These are phyloP conservation scores for Propithecus deckenii DNA, from an alignment of 2,797 vertebrate species.

Conservation along the genomic window DNA sequence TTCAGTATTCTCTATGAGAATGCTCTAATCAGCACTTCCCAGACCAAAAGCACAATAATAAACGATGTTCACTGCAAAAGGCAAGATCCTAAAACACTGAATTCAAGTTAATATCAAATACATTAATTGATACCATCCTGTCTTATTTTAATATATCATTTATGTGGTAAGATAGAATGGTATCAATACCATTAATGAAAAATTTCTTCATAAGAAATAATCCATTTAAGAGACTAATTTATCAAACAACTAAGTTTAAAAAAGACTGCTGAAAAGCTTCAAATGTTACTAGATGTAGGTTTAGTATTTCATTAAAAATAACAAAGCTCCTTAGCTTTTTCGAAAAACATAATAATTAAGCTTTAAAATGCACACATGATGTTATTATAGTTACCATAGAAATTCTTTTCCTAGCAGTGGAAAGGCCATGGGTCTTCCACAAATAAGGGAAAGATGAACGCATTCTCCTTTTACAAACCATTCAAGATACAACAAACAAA, in stretches of 20 bases:
- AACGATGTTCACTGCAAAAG: background rate
- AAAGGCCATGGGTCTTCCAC: background rate
- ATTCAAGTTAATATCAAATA: background rate
- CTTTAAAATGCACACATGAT: background rate
- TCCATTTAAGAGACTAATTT: background rate
- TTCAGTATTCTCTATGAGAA: background rate
- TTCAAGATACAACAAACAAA: background rate
- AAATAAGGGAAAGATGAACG: background rate
- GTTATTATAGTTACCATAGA: background rate
- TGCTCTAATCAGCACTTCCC: background rate
- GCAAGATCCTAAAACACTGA: background rate
- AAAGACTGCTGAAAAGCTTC: constrained; percentile 16
- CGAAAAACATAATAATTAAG: background rate
- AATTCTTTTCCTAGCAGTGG: background rate
- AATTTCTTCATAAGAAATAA: background rate
- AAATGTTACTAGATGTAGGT: background rate
- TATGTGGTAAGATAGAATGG: background rate
- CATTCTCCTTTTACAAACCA: background rate
- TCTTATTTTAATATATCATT: background rate
- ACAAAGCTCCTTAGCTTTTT: background rate
- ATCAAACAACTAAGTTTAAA: background rate
- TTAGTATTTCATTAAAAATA: constrained; percentile 28
- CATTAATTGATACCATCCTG: background rate
- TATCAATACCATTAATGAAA: background rate
- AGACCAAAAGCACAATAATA: background rate